Base-by-base conservation (phyloP, 2,797 vertebrate species). In the Diplodus sargus region DNA sequence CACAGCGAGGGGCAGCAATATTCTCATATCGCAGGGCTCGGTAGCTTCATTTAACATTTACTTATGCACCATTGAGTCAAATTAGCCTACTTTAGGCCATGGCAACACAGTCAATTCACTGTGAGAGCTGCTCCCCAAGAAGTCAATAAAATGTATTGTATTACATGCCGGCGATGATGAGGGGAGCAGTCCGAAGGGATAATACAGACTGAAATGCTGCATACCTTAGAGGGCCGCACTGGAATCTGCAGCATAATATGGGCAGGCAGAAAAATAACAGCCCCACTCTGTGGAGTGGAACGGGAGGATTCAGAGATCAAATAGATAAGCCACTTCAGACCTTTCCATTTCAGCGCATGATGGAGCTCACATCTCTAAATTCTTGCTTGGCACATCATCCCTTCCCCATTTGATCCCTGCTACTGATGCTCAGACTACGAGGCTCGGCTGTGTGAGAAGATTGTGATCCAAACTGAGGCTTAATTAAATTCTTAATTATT, bases 141-240 rank as follows among this genome's bases (percentile, higher is more conserved):
- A 92, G 88, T 95, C 93, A 79, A 95, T 95, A 92, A 73, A 89
- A 91, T 43, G 85, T 92, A 92, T 94, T 94, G 92, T 92, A 92
- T 91, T 91, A 91, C 89, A 93, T 77, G 73, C 84, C 86, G 74
- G 74, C 83, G 77, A 90, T 91, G 88, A 90, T 93, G 92, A 91
- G 82, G 83, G 59, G 85, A 92, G 89, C 61, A 66, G 75, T 87
- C 87, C 65, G 59, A 87, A 77, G 87, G 87, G 88, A 82, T 84
- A 63, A 85, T 70, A 78, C 85, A 63, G 77, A 71, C 65, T 78
- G 73, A 90, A 91, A 91, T 78, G 76, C 85, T 90, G 84, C 89
- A 90, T 91, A 90, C 85, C 82, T 87, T 57, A 72, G 90, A 91
- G 91, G 86, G 74, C 70, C 72, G 74, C 48, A 70, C 56, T 83